Evolutionary conservation across 1,140 invertebrate species (phyloP).

Genomic region (Ceratina australensis): DNA sequence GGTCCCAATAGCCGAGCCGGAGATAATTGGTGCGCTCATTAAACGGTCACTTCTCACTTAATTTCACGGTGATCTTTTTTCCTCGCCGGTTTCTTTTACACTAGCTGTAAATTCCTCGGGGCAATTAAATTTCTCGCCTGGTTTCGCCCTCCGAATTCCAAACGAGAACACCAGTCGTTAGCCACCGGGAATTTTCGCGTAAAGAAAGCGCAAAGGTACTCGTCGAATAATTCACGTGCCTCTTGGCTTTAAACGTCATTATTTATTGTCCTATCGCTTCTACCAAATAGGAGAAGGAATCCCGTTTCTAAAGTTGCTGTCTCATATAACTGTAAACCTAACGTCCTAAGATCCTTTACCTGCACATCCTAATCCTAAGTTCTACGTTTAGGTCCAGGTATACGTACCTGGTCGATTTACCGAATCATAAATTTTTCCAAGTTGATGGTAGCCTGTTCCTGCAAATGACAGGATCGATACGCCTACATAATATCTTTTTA

Average conservation of each 20-base stretch:
- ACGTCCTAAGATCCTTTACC: too few species aligned
- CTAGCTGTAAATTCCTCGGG: neutral
- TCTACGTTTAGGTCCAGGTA: too few species aligned
- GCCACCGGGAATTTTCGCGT: neutral
- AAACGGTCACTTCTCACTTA: slow-evolving; percentile 47
- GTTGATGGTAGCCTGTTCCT: slow-evolving; percentile 9
- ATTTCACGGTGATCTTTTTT: slow-evolving; percentile 17
- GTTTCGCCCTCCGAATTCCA: neutral
- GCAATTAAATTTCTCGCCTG: slow-evolving; percentile 5
- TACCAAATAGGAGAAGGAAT: too few species aligned
- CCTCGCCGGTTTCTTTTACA: neutral
- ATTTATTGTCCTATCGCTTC: too few species aligned
- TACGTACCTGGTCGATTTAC: too few species aligned
- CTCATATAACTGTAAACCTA: too few species aligned
- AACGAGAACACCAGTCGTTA: neutral
- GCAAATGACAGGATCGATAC: neutral
- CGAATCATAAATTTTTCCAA: neutral
- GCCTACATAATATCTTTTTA: neutral
- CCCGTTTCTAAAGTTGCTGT: too few species aligned
- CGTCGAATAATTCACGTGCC: neutral
- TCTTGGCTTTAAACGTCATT: too few species aligned
- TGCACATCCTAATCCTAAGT: too few species aligned
- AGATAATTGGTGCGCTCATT: slow-evolving; percentile 61
- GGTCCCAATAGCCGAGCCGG: slow-evolving; percentile 49
- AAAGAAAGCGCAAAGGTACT: neutral